Evolutionary conservation across 2,797 vertebrate species (phyloP), one percentile per base, ranked within the genome.

Genomic region (Aphelocoma californica): DNA sequence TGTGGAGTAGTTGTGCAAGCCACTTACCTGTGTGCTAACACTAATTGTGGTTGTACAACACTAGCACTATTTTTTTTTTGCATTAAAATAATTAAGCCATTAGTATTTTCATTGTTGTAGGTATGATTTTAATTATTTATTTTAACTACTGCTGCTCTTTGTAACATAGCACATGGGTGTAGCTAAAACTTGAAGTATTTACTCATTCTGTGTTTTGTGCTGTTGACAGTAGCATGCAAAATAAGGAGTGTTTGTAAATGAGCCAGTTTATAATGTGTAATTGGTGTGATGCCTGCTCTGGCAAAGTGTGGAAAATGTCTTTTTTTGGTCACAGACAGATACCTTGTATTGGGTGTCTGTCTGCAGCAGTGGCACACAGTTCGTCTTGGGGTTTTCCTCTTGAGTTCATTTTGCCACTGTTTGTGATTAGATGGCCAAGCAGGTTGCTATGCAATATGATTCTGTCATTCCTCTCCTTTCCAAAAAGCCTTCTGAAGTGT

Each of bases 361-460:
- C 58, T 54, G 15, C 23, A 20, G 40, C 17, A 14, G 7, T 23
- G 21, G 12, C 53, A 81, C 36, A 2, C 18, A 36, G 66, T 25
- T 48, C 10, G 13, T 64, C 45, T 81, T 72, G 32, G 38, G 32
- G 20, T 74, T 88, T 81, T 81, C 81, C 69, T 62, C 44, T 57
- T 40, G 64, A 65, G 54, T 69, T 72, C 14, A 2, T 78, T 80
- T 88, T 79, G 58, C 58, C 36, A 4, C 56, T 71, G 32, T 65
- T 81, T 81, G 70, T 71, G 78, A 54, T 85, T 60, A 60, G 66
- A 15, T 87, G 92, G 34, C 42, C 45, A 32, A 51, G 45, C 56
- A 80, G 57, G 79, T 92, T 95, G 85, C 93, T 80, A 6, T 80
- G 70, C 61, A 88, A 71, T 65, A 29, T 13, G 53, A 73, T 79